Percentiles rank a stretch among this genome's conserved stretches.
Evolutionary conservation across 2,797 vertebrate species (phyloP).

Genomic region (Anolis apletophallus): DNA sequence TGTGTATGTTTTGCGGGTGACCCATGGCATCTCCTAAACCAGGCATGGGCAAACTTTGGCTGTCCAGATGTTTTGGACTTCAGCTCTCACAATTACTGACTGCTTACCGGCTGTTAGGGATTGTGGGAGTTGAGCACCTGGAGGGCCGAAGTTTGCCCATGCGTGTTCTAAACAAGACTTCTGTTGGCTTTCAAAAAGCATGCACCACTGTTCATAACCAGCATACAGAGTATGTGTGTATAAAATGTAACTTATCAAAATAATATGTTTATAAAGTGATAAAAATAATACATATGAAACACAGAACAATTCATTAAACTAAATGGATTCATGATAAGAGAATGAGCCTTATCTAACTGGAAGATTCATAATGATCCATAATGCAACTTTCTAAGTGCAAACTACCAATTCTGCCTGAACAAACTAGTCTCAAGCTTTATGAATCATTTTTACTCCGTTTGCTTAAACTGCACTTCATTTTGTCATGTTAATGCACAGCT

Average conservation of each 20-base stretch:
- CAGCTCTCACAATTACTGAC: no score
- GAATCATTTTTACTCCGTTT: slow-evolving; percentile 16
- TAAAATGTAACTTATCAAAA: not conserved
- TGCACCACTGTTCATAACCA: not conserved
- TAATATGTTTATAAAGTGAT: no score
- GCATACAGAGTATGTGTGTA: not conserved
- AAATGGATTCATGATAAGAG: not conserved
- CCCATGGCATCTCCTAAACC: not conserved
- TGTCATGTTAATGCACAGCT: slow-evolving; percentile 33
- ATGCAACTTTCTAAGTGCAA: slow-evolving; percentile 23
- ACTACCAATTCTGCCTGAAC: slow-evolving; percentile 34
- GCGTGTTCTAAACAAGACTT: not conserved
- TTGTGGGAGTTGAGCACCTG: no score
- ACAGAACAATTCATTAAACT: not conserved
- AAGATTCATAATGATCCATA: not conserved
- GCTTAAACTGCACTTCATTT: slow-evolving; percentile 6
- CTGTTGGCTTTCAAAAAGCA: not conserved
- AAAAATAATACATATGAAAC: no score
- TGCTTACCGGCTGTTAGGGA: no score
- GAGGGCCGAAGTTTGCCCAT: no score
- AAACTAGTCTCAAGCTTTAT: slow-evolving; percentile 19
- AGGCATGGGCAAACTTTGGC: no score
- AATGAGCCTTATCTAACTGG: not conserved
- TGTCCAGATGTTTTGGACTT: no score
- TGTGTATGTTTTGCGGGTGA: not conserved